A percentile compares a stretch with the other conserved stretches of the same genome.
Evolutionary conservation across 2,797 vertebrate genomes (phyloP).

Genomic region (Amphiprion clarkii): DNA sequence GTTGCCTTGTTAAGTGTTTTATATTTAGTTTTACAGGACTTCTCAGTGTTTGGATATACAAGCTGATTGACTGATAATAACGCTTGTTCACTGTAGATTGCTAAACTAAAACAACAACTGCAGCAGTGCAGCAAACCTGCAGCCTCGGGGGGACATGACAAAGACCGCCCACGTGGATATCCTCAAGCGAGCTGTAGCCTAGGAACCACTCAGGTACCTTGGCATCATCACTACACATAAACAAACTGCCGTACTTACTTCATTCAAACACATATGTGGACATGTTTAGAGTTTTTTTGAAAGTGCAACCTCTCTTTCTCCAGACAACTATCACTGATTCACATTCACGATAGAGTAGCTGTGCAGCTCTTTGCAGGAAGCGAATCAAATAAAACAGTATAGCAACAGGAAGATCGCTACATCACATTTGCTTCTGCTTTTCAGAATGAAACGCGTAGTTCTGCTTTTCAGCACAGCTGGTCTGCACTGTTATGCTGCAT

Average conservation of each 20-base stretch:
- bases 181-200: slow-evolving; percentile 77
- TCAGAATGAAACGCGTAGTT: slow-evolving; percentile 48
- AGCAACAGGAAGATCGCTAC: slow-evolving; percentile 79
- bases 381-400: slow-evolving; percentile 68
- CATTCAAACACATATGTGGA: neutral
- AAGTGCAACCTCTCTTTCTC: neutral
- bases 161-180: slow-evolving; percentile 78
- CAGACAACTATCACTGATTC: neutral
- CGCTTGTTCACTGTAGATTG: slow-evolving; percentile 81
- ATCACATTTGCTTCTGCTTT: slow-evolving; percentile 68
- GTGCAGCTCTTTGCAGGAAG: slow-evolving; percentile 71
- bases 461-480: slow-evolving; percentile 76
- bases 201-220: slow-evolving; percentile 73
- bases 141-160: slow-evolving; percentile 86
- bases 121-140: slow-evolving; percentile 84
- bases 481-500: neutral
- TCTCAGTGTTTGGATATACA: slow-evolving; percentile 11
- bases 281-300: neutral
- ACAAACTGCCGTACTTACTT: slow-evolving; percentile 12
- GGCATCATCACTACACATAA: slow-evolving; percentile 30
- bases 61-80: slow-evolving; percentile 51
- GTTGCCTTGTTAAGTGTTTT: neutral
- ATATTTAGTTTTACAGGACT: slow-evolving; percentile 1
- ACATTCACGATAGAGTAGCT: neutral
- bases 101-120: slow-evolving; percentile 92